Evolutionary conservation across 2,888 invertebrate genomes (phyloP).

Genomic region (Pristionchus entomophagus): DNA sequence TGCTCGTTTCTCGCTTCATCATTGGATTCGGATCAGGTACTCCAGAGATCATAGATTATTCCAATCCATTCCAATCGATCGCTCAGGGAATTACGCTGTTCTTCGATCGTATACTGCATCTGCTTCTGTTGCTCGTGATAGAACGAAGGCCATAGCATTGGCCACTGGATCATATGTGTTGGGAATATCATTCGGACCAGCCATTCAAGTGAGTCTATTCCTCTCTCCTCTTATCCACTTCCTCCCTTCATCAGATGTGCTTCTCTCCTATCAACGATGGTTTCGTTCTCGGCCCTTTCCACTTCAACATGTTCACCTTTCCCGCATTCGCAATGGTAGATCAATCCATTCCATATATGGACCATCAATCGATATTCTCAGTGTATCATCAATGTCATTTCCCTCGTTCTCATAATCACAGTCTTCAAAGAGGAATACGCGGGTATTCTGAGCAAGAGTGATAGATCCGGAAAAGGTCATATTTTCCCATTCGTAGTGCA

Average conservation of each 20-base stretch:
- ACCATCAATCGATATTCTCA: neutral
- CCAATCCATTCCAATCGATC: neutral
- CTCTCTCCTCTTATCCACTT: too few species aligned
- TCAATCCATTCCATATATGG: too few species aligned
- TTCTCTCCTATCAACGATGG: constrained; percentile 40
- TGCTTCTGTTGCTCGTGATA: constrained; percentile 19
- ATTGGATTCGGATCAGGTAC: constrained; percentile 43
- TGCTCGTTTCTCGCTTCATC: constrained; percentile 42
- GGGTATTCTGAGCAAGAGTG: constrained; percentile 31
- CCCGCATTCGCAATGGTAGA: constrained; percentile 35
- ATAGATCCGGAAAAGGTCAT: constrained; percentile 19
- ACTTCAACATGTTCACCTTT: constrained; percentile 40
- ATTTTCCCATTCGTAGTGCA: neutral
- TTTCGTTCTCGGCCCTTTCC: neutral
- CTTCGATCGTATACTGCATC: constrained; percentile 43
- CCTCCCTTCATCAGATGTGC: constrained; percentile 5
- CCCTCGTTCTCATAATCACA: constrained; percentile 8
- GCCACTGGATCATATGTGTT: constrained; percentile 39
- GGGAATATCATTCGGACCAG: constrained; percentile 40
- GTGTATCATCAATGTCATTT: constrained; percentile 24
- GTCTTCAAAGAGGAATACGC: constrained; percentile 44
- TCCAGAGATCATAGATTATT: neutral
- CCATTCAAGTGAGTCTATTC: constrained; percentile 31
- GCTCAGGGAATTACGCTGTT: constrained; percentile 43
- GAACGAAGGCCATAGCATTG: constrained; percentile 41